These are phyloP conservation scores for Oostethus manadensis DNA, from an alignment of 2,113 vertebrate genomes.

Conservation along the genomic window DNA sequence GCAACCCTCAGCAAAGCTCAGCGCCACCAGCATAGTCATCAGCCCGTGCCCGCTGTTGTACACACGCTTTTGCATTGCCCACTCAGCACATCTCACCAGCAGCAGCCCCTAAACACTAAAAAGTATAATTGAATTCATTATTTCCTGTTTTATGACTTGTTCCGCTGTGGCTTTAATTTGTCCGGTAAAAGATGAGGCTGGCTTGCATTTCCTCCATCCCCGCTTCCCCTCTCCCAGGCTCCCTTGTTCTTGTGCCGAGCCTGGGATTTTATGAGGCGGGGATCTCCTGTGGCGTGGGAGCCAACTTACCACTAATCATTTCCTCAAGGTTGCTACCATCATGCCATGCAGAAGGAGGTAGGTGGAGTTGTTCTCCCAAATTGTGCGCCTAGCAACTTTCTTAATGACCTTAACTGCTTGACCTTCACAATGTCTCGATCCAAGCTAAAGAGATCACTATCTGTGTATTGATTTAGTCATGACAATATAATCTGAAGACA, in stretches of 20 bases:
- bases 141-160: conserved; percentile 76
- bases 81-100: conserved; percentile 71
- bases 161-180: conserved; percentile 74
- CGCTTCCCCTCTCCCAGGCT: conserved; percentile 52
- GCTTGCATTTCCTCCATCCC: conserved; percentile 56
- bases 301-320: conserved; percentile 67
- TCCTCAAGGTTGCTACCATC: conserved; percentile 66
- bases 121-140: conserved; percentile 78
- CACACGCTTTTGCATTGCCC: conserved; percentile 52
- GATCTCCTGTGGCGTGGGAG: conserved; percentile 66
- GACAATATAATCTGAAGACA: conserved; percentile 70
- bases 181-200: conserved; percentile 70
- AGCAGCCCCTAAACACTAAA: conserved; percentile 71
- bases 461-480: conserved; percentile 68
- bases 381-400: conserved; percentile 45
- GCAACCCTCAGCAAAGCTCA: conserved; percentile 59
- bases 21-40: conserved; percentile 64
- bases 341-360: conserved; percentile 45
- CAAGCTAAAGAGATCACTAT: conserved; percentile 54
- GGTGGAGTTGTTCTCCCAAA: conserved; percentile 52
- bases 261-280: conserved; percentile 65
- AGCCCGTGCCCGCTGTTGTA: conserved; percentile 49
- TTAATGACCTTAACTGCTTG: conserved; percentile 63
- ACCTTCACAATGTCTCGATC: conserved; percentile 62
- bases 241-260: conserved; percentile 50